A percentile compares a stretch with the other conserved stretches of the same genome.
Conservation (phyloP, 2,113 vertebrate genomes). For the Glaucidium brasilianum region DNA sequence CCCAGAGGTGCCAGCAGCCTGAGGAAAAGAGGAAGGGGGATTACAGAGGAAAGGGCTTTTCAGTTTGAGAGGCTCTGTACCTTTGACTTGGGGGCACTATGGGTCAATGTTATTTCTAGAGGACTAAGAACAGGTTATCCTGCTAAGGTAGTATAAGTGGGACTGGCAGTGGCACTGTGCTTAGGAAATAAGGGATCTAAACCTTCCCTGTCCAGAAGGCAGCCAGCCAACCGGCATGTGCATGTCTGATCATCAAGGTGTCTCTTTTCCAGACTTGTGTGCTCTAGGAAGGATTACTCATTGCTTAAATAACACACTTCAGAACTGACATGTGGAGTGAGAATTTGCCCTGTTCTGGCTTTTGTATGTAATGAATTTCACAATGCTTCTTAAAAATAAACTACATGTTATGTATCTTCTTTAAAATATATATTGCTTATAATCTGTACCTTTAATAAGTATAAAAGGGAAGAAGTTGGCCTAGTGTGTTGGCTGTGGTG, state of each 20-base stretch:
- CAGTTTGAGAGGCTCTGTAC: not conserved
- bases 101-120: not conserved
- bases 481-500: not conserved
- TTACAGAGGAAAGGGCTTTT: not conserved
- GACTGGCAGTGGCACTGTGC: too few relatives aligned
- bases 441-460: not conserved
- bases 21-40: not conserved
- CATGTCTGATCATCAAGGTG: not conserved
- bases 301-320: not conserved
- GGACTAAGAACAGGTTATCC: not conserved
- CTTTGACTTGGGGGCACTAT: not conserved
- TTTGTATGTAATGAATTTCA: not conserved
- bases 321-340: not conserved
- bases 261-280: rapidly evolving
- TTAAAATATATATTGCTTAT: not conserved
- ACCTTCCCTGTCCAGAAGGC: not conserved
- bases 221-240: not conserved
- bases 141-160: not conserved
- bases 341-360: not conserved
- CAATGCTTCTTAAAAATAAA: not conserved
- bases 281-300: not conserved
- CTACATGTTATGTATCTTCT: not conserved
- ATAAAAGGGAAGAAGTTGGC: not conserved
- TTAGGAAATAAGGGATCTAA: not conserved
- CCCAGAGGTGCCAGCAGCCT: not conserved